phyloP scores from a whole-genome alignment of 1,140 invertebrate genomes.

The Meloidogyne hapla region DNA sequence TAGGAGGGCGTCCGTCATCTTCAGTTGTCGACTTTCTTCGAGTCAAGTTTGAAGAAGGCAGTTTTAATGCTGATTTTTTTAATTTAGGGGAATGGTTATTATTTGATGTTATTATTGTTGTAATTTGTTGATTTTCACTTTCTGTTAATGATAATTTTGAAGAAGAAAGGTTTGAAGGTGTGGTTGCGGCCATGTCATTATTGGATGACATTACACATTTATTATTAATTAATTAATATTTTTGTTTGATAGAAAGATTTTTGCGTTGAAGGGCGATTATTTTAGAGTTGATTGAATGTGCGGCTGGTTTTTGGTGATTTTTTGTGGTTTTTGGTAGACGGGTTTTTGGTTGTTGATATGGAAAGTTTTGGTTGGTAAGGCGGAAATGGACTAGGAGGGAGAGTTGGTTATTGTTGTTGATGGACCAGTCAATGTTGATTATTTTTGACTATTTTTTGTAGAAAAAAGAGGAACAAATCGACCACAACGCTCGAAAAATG shows the following conservation, averaged over 20 bases:
- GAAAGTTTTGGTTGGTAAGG: slow-evolving; percentile 7
- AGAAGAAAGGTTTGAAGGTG: background rate
- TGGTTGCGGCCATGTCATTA: background rate
- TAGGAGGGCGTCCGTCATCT: background rate
- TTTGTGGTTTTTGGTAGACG: background rate
- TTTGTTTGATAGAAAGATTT: background rate
- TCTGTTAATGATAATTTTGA: too few relatives aligned
- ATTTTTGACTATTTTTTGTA: slow-evolving; percentile 5
- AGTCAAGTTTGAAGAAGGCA: slow-evolving; percentile 4
- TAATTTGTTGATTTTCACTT: background rate
- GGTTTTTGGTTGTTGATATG: background rate
- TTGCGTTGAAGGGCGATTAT: background rate
- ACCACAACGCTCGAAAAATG: too few relatives aligned
- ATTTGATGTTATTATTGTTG: background rate
- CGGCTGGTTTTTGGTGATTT: too few relatives aligned
- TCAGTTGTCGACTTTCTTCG: slow-evolving; percentile 22
- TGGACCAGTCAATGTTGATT: background rate
- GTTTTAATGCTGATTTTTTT: slow-evolving; percentile 20
- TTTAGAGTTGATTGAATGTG: background rate
- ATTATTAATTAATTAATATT: background rate
- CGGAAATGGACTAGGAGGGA: background rate
- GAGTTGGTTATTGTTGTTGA: background rate
- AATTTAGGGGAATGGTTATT: background rate
- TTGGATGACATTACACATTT: background rate
- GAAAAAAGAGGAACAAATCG: background rate